Conservation (phyloP, 2,113 vertebrate genomes). For the Meles meles region DNA sequence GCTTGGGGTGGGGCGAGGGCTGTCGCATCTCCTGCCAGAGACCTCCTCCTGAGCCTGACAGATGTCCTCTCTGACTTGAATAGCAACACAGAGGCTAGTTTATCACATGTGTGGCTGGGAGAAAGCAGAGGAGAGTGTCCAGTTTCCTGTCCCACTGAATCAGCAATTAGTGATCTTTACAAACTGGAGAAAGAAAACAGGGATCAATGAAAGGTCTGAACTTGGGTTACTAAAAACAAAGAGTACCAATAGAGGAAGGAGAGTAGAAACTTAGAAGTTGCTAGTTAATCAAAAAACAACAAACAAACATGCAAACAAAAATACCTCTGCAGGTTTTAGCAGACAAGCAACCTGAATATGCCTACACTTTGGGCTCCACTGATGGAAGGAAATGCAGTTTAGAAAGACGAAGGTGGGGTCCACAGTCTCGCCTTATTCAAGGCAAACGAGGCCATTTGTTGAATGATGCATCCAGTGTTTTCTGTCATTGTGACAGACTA, state of each 20-base stretch:
- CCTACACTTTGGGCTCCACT: neutral
- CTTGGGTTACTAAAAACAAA: slow-evolving; percentile 14
- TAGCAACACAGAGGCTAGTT: neutral
- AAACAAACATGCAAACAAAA: neutral
- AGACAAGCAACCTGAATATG: neutral
- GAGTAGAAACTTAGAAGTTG: neutral
- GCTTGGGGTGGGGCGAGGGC: too few relatives aligned
- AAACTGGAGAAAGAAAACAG: neutral
- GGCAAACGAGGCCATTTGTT: neutral
- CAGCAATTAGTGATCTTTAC: neutral
- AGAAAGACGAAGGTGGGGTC: neutral
- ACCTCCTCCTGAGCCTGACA: accelerated
- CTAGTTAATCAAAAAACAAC: neutral
- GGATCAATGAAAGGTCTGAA: neutral
- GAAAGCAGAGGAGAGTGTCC: neutral
- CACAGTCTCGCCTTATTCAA: neutral
- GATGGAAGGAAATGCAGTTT: neutral
- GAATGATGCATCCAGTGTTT: neutral
- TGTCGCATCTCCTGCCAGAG: too few relatives aligned
- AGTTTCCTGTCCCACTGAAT: neutral
- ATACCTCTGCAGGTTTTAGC: neutral
- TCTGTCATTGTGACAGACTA: neutral
- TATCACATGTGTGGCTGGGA: neutral
- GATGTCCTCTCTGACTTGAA: neutral
- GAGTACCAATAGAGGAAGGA: neutral